phyloP scores from a whole-genome alignment of 2,113 vertebrate species.

The Seriola dumerili region DNA sequence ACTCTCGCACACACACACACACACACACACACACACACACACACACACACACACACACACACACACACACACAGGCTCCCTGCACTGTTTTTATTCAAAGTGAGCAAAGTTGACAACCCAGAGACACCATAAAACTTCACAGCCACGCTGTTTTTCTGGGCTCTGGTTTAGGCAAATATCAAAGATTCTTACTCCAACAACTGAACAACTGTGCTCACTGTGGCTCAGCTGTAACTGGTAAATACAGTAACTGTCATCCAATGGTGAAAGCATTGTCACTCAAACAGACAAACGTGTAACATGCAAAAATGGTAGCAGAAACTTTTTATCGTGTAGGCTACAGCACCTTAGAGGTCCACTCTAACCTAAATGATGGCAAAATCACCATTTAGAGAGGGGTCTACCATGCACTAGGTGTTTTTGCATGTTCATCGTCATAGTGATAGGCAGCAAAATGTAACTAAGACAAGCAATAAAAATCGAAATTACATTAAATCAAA shows the following conservation, averaged over 20 bases:
- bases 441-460: too few relatives aligned
- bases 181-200: slow-evolving; percentile 14
- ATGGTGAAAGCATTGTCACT: not conserved
- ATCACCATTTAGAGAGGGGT: not conserved
- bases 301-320: not conserved
- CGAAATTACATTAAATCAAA: too few relatives aligned
- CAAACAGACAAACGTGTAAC: not conserved
- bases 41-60: slow-evolving; percentile 4
- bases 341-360: not conserved
- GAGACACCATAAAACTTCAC: slow-evolving; percentile 46
- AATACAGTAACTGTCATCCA: not conserved
- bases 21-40: slow-evolving; percentile 8
- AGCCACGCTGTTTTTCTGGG: slow-evolving; percentile 33
- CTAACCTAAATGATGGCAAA: not conserved
- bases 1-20: slow-evolving; percentile 17
- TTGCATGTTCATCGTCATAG: too few relatives aligned
- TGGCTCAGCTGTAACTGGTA: slow-evolving; percentile 3
- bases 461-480: too few relatives aligned
- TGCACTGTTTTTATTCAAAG: slow-evolving; percentile 48
- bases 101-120: slow-evolving; percentile 47
- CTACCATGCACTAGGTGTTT: not conserved
- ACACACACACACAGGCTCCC: slow-evolving; percentile 4
- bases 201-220: slow-evolving; percentile 16
- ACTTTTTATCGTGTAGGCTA: not conserved
- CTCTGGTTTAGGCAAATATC: slow-evolving; percentile 29